These are phyloP conservation scores for Phocoena sinus DNA, from an alignment of 2,113 vertebrate species.

Conservation along the genomic window DNA sequence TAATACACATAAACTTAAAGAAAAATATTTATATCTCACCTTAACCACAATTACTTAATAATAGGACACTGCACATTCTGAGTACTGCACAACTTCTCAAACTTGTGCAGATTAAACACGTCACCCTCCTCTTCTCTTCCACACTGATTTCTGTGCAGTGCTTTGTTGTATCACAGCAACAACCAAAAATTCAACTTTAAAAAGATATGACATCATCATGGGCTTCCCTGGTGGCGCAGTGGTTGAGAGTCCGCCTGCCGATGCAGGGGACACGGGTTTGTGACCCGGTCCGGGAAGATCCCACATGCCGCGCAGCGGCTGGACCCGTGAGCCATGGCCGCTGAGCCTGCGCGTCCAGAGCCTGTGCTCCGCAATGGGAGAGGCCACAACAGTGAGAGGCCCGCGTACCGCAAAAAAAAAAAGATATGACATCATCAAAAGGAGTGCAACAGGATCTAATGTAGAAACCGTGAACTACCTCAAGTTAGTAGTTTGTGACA, in stretches of 20 bases:
- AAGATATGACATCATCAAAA: constrained; percentile 7
- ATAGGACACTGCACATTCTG: neutral
- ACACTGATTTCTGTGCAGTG: neutral
- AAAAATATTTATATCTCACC: neutral
- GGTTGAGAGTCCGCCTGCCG: no score
- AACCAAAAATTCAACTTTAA: neutral
- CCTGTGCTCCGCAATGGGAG: no score
- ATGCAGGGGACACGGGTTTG: no score
- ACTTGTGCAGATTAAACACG: neutral
- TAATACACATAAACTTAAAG: neutral
- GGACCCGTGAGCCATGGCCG: no score
- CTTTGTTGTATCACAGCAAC: constrained; percentile 4
- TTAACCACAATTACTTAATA: neutral
- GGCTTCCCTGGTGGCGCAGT: no score
- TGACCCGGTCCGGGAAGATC: no score
- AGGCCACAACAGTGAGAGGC: no score
- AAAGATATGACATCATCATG: neutral
- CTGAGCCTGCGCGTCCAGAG: no score
- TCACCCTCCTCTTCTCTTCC: neutral
- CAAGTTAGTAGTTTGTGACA: neutral
- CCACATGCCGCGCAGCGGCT: no score
- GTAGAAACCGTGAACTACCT: constrained; percentile 4
- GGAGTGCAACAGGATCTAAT: neutral
- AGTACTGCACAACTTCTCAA: neutral
- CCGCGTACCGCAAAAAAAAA: neutral